Conservation (phyloP, 1,140 invertebrate genomes). For the Chironomus tepperi region DNA sequence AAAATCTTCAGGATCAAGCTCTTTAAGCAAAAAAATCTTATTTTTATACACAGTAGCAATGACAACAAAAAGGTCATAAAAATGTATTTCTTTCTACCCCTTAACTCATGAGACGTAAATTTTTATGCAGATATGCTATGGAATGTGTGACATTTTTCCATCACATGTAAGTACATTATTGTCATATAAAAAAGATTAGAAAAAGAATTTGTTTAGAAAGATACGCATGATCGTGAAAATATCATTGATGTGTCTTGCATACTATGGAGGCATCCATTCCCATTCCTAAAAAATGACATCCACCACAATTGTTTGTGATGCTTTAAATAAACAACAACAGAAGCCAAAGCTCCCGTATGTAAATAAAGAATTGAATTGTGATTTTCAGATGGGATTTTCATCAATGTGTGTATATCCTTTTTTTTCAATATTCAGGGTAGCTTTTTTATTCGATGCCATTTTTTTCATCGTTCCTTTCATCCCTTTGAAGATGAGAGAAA, state of each 20-base stretch:
- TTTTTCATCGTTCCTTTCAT: too few species aligned
- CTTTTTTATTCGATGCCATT: too few species aligned
- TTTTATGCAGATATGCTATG: too few species aligned
- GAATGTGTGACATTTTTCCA: too few species aligned
- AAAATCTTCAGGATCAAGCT: too few species aligned
- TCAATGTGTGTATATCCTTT: background rate
- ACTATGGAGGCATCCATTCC: too few species aligned
- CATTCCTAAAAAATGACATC: background rate
- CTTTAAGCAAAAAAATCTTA: too few species aligned
- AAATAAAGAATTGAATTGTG: slow-evolving; percentile 14
- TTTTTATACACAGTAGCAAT: too few species aligned
- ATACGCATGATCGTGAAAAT: background rate
- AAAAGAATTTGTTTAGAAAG: background rate
- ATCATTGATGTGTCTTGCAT: too few species aligned
- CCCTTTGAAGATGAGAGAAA: background rate
- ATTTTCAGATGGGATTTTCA: slow-evolving; percentile 4
- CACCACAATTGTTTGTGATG: background rate
- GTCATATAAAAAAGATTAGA: slow-evolving; percentile 3
- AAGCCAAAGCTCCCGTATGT: background rate
- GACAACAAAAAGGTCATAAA: too few species aligned
- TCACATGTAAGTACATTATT: background rate
- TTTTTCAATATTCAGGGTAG: background rate
- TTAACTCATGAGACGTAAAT: too few species aligned
- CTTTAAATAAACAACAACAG: background rate
- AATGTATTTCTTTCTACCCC: too few species aligned